A percentile compares a stretch with the other conserved stretches of the same genome.
Evolutionary conservation across 2,888 invertebrate species (phyloP).

Genomic region (Drosophila mettleri): DNA sequence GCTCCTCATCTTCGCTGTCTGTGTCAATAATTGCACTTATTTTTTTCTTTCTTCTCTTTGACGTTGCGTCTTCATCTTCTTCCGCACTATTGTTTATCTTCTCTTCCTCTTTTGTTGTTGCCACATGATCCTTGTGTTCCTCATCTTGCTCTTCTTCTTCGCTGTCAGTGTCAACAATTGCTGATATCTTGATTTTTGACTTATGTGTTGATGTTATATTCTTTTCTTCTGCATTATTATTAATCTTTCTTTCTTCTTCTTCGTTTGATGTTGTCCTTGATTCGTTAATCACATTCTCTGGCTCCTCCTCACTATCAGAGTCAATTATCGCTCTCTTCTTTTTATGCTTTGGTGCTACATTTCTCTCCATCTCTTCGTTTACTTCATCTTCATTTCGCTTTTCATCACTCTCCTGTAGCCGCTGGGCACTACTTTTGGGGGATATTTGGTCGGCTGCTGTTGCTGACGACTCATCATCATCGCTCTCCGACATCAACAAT

Average conservation of each 20-base stretch:
- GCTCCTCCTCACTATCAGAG: conserved; percentile 35
- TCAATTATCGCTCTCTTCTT: conserved; percentile 39
- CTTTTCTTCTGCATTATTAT: not conserved
- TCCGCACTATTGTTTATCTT: not conserved
- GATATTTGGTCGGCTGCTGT: conserved; percentile 24
- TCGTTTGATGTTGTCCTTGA: not conserved
- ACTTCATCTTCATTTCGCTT: conserved; percentile 18
- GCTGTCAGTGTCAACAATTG: conserved; percentile 61
- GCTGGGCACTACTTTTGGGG: conserved; percentile 20
- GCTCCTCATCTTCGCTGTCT: conserved; percentile 65
- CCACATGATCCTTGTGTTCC: conserved; percentile 13
- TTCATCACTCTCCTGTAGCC: conserved; percentile 60
- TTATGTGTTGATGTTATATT: not conserved
- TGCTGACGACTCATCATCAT: conserved; percentile 56
- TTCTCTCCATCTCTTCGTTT: not conserved
- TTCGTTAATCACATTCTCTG: not conserved
- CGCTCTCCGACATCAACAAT: conserved; percentile 79
- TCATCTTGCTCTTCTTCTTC: conserved; percentile 55
- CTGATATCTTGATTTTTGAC: conserved; percentile 49
- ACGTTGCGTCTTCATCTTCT: not conserved
- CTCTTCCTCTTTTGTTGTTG: not conserved
- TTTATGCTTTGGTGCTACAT: conserved; percentile 4
- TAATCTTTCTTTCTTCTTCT: not conserved
- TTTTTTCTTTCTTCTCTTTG: conserved; percentile 46
- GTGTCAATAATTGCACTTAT: conserved; percentile 57